Evolutionary conservation across 2,113 vertebrate species (phyloP), one percentile per base, ranked within the genome.

Genomic region (Dipodomys ordii): DNA sequence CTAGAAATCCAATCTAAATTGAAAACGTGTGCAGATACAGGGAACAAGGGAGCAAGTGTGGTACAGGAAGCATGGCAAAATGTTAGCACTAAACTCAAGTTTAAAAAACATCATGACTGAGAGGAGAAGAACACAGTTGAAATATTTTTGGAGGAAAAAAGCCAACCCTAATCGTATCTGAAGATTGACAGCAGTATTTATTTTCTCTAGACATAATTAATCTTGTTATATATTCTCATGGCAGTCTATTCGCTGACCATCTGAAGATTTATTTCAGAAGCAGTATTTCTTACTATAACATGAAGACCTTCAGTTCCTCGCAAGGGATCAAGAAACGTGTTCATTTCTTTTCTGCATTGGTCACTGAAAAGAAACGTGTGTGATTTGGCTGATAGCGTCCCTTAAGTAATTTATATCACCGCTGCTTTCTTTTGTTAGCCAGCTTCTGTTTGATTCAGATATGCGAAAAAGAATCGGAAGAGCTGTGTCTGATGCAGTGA

Each of bases 1-100:
- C 92, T 97, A 94, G 94, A 96, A 98, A 97, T 93, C 96, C 69
- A 98, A 93, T 96, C 83, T 97, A 98, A 98, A 98, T 97, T 97
- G 96, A 96, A 98, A 98, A 97, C 92, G 46, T 97, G 96, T 97
- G 97, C 60, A 96, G 83, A 78, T 74, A 23, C 91, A 80, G 85
- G 44, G 39, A 94, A 22, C 73, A 57, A 73, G 39, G 80, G 77
- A 87, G 77, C 68, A 90, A 97, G 91, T 96, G 62, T 27, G 96
- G 81, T 95, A 92, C 95, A 97, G 92, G 96, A 97, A 97, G 79
- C 82, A 83, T 30, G 69, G 95, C 67, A 96, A 96, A 62, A 97
- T 84, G 25, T 85, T 92, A 96, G 90, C 95, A 96, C 90, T 93
- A 91, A 92, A 97, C 95, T 90, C 93, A 98, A 96, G 94, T 88